Percentiles rank a stretch among this genome's conserved stretches.
Evolutionary conservation across 2,888 invertebrate species (phyloP).

Genomic region (Tetragonisca angustula): DNA sequence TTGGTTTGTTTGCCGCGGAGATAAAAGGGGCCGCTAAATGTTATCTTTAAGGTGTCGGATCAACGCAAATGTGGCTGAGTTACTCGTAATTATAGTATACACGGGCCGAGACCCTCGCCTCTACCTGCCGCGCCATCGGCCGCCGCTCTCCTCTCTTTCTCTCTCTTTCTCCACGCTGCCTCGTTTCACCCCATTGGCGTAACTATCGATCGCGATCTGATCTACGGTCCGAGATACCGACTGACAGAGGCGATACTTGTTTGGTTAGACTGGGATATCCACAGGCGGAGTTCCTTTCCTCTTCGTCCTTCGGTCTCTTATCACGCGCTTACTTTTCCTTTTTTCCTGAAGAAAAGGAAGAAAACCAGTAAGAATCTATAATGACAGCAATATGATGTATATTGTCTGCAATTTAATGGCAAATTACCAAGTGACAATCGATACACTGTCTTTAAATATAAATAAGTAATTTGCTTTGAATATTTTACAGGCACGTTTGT

Average conservation of each 20-base stretch:
- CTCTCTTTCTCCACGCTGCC: slow-evolving; percentile 56
- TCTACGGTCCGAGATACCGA: slow-evolving; percentile 11
- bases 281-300: background rate
- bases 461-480: no score
- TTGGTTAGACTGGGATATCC: slow-evolving; percentile 17
- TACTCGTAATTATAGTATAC: slow-evolving; percentile 84
- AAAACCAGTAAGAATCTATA: no score
- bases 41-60: slow-evolving; percentile 85
- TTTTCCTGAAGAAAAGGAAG: no score
- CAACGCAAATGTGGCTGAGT: slow-evolving; percentile 85
- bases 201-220: slow-evolving; percentile 59
- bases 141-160: slow-evolving; percentile 18
- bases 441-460: no score
- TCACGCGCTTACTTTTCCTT: no score
- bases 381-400: no score
- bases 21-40: slow-evolving; percentile 84
- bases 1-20: slow-evolving; percentile 84
- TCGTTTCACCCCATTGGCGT: slow-evolving; percentile 78
- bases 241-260: slow-evolving; percentile 23
- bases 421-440: no score
- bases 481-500: no score
- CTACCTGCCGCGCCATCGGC: slow-evolving; percentile 66
- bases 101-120: slow-evolving; percentile 77
- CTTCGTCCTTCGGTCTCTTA: no score
- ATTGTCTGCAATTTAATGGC: no score